Conservation (phyloP, 64 coral and sea anemone genomes). For the Acropora yongei region DNA sequence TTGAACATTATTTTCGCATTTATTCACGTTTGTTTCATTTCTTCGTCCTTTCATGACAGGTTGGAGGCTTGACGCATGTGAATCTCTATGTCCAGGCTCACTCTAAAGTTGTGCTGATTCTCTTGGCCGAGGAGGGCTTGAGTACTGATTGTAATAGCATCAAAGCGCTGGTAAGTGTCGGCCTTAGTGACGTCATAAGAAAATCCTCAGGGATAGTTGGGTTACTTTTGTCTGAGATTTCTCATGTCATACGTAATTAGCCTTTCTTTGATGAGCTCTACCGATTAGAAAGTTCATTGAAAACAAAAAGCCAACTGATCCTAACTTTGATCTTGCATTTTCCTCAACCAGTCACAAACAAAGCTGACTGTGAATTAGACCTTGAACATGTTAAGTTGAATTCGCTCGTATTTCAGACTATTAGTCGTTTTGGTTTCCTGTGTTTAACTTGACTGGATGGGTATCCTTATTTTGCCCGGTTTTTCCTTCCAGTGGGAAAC, state of each 20-base stretch:
- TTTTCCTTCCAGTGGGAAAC: conserved; percentile 78
- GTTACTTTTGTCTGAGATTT: background rate
- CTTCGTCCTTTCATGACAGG: conserved; percentile 15
- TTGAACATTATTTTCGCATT: too few species aligned
- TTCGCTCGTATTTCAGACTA: background rate
- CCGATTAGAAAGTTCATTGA: too few species aligned
- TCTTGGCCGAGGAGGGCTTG: conserved; percentile 74
- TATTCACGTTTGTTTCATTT: background rate
- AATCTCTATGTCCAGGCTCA: conserved; percentile 95
- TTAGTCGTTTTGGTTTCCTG: background rate
- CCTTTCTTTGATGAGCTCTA: too few species aligned
- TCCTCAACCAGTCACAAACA: too few species aligned
- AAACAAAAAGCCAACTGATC: too few species aligned
- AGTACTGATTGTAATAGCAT: conserved; percentile 70
- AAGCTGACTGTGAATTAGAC: too few species aligned
- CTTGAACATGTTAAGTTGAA: too few species aligned
- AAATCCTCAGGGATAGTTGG: background rate
- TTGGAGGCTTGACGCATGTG: conserved; percentile 70
- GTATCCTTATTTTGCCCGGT: background rate
- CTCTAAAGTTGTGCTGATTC: conserved; percentile 87
- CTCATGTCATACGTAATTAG: too few species aligned
- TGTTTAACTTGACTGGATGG: background rate
- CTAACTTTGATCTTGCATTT: too few species aligned
- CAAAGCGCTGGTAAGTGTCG: conserved; percentile 81
- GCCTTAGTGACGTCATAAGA: background rate